Base-by-base conservation (phyloP, 1,140 invertebrate genomes). In the Saxidomus purpurata region DNA sequence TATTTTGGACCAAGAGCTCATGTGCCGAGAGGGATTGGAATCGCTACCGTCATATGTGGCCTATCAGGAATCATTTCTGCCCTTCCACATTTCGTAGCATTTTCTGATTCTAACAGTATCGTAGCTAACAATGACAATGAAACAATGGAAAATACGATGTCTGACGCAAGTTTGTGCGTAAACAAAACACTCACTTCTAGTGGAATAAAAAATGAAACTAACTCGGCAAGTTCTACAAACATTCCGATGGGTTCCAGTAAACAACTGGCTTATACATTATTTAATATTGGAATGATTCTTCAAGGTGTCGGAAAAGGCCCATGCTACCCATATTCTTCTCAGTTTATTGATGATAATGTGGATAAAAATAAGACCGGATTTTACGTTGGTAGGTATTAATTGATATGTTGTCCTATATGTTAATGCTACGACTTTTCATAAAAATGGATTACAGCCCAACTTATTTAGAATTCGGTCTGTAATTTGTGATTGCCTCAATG, bases 351-450 rank as follows among this genome's bases (percentile, higher is more conserved):
- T 28, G 86, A 88, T 34, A 88, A 81, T 31, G 86, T 79, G 0
- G 86, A 88, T 38, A 59, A 88, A 52, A 19, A 59, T 40, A 88
- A 88, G 49, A 88, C 86, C 11, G 86, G 86, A 47, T 88, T 69
- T 31, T 88, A 88, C 25, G 28, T 88, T 8, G 86, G 86, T 88
- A 88, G 47, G n/a, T n/a, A 38, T 15, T 43, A n/a, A n/a, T n/a
- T n/a, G n/a, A n/a, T n/a, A n/a, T n/a, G n/a, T n/a, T n/a, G n/a
- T n/a, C n/a, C n/a, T n/a, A n/a, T n/a, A n/a, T n/a, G n/a, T n/a
- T n/a, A n/a, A n/a, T n/a, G n/a, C n/a, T n/a, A n/a, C n/a, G n/a
- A n/a, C n/a, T n/a, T n/a, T n/a, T n/a, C n/a, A n/a, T n/a, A n/a
- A n/a, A n/a, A n/a, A n/a, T n/a, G n/a, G n/a, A n/a, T n/a, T n/a